A percentile compares a stretch with the other conserved stretches of the same genome.
These are phyloP conservation scores for Eurytoma californica DNA, from an alignment of 2,888 invertebrate genomes.

Conservation along the genomic window DNA sequence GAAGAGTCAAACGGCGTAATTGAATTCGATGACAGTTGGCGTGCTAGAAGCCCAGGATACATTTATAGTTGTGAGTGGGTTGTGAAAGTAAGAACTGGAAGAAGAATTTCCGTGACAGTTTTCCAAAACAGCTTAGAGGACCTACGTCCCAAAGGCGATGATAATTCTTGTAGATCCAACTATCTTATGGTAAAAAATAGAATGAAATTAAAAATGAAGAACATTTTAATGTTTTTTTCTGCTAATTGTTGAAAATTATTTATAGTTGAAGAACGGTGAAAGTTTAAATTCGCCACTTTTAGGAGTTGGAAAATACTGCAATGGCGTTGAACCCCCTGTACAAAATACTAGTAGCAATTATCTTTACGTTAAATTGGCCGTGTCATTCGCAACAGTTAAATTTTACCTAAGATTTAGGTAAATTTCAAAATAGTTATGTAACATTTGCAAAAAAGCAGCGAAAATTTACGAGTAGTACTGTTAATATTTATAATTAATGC, in stretches of 20 bases:
- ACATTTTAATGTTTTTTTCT: neutral
- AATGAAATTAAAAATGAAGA: slow-evolving; percentile 56
- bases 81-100: slow-evolving; percentile 84
- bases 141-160: slow-evolving; percentile 60
- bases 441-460: neutral
- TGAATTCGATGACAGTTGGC: slow-evolving; percentile 63
- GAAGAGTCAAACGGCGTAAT: slow-evolving; percentile 78
- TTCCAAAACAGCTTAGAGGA: slow-evolving; percentile 79
- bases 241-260: neutral
- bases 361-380: slow-evolving; percentile 75
- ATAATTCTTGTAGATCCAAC: slow-evolving; percentile 73
- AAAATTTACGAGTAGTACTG: neutral
- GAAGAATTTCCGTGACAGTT: slow-evolving; percentile 82
- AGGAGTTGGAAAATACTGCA: slow-evolving; percentile 85
- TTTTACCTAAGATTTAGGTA: slow-evolving; percentile 68
- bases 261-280: slow-evolving; percentile 85
- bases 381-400: slow-evolving; percentile 44
- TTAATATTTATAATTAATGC: neutral
- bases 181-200: slow-evolving; percentile 74
- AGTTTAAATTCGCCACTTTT: slow-evolving; percentile 83
- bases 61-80: slow-evolving; percentile 82
- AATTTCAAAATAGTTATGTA: slow-evolving; percentile 9
- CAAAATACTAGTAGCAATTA: slow-evolving; percentile 82
- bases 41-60: slow-evolving; percentile 55
- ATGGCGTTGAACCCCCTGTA: slow-evolving; percentile 68